phyloP scores from a whole-genome alignment of 2,888 invertebrate species.

The Latrodectus hesperus region DNA sequence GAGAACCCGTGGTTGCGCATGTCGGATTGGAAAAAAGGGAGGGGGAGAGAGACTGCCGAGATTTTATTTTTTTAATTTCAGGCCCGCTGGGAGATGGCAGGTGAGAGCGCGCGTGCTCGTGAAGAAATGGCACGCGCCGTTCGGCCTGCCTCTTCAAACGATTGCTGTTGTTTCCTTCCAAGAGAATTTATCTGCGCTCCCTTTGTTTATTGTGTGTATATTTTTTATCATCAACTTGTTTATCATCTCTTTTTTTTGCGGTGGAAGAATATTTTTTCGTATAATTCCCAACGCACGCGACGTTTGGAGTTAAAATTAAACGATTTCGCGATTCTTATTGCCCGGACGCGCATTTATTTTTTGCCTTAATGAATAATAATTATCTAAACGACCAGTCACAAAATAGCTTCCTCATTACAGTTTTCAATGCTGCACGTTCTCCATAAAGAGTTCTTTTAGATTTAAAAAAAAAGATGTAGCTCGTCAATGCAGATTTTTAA shows the following conservation, averaged over 20 bases:
- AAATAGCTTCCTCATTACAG: constrained; percentile 3
- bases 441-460: neutral
- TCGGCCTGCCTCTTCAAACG: constrained; percentile 17
- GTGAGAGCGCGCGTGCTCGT: constrained; percentile 56
- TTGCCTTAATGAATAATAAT: constrained; percentile 2
- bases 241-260: neutral
- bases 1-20: constrained; percentile 12
- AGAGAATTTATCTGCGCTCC: neutral
- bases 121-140: constrained; percentile 52
- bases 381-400: neutral
- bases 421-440: neutral
- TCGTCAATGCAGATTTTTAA: no score
- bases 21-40: constrained; percentile 21
- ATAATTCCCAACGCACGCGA: neutral
- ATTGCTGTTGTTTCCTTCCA: neutral
- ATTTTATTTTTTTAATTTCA: neutral
- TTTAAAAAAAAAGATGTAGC: no score
- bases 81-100: constrained; percentile 32
- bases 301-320: neutral
- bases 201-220: neutral
- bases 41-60: neutral
- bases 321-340: neutral
- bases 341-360: neutral
- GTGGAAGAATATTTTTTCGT: neutral
- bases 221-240: neutral